A percentile compares a stretch with the other conserved stretches of the same genome.
Conservation (phyloP, 1,140 invertebrate genomes). For the Philopotamus ludificatus region DNA sequence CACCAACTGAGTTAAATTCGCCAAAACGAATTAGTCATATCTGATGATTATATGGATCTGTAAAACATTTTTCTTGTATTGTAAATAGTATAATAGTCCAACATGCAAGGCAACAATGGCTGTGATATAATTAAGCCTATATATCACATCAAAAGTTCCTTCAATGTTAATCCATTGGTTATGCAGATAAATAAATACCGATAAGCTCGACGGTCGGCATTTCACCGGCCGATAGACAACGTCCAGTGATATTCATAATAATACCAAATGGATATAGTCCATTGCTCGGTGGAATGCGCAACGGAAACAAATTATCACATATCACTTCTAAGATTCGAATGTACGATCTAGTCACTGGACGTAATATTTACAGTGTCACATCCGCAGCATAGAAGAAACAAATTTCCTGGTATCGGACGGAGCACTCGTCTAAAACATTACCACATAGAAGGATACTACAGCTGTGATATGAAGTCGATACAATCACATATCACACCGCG, state of each 20-base stretch:
- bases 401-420: neutral
- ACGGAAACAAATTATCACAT: neutral
- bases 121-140: slow-evolving; percentile 45
- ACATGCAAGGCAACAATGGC: slow-evolving; percentile 47
- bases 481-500: slow-evolving; percentile 53
- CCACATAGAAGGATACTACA: slow-evolving; percentile 55
- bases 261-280: slow-evolving; percentile 3
- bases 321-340: neutral
- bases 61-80: too few species aligned
- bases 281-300: neutral
- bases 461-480: slow-evolving; percentile 57
- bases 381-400: neutral
- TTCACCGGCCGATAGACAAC: neutral
- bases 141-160: slow-evolving; percentile 53
- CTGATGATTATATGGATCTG: too few species aligned
- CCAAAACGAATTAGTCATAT: slow-evolving; percentile 43
- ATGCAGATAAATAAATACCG: too few species aligned
- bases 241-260: slow-evolving; percentile 1
- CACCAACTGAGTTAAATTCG: slow-evolving; percentile 3
- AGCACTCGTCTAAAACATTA: too few species aligned
- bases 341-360: slow-evolving; percentile 23
- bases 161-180: slow-evolving; percentile 41
- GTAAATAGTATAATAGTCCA: neutral
- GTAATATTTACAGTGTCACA: slow-evolving; percentile 10
- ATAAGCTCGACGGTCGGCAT: neutral